Percentiles rank a stretch among this genome's conserved stretches.
Evolutionary conservation across 2,888 invertebrate genomes (phyloP).

Genomic region (Orchesella flavescens): DNA sequence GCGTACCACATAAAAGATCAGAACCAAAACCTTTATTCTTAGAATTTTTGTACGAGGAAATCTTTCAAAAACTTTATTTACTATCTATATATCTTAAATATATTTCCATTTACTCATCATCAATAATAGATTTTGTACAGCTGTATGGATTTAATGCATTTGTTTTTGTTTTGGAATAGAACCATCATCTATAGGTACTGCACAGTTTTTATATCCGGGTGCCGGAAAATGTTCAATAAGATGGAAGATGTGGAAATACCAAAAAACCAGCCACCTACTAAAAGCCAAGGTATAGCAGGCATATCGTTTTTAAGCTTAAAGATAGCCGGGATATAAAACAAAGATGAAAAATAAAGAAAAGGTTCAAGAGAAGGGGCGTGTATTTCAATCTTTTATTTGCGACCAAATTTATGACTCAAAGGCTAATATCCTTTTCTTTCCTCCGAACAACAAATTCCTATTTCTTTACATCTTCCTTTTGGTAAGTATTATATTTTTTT

Average conservation of each 20-base stretch:
- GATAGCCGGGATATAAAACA: constrained; percentile 36
- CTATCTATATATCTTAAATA: constrained; percentile 34
- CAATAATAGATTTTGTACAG: constrained; percentile 30
- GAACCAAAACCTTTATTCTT: constrained; percentile 4
- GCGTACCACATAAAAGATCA: constrained; percentile 39
- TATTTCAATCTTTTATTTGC: constrained; percentile 72
- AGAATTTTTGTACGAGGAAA: neutral
- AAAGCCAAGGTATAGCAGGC: constrained; percentile 13
- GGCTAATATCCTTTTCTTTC: constrained; percentile 71
- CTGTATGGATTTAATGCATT: neutral
- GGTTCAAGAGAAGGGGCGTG: constrained; percentile 70
- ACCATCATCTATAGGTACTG: neutral
- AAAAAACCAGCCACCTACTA: constrained; percentile 28
- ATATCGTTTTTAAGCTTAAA: neutral
- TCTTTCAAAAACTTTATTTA: constrained; percentile 43
- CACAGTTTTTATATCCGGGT: constrained; percentile 39
- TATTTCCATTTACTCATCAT: constrained; percentile 17
- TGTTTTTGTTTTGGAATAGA: neutral
- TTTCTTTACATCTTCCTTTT: constrained; percentile 7
- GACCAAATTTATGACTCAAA: constrained; percentile 71
- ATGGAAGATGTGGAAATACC: constrained; percentile 27
- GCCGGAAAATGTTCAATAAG: constrained; percentile 37
- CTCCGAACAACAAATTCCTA: constrained; percentile 65
- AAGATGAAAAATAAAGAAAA: constrained; percentile 52
- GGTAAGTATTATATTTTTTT: constrained; percentile 24